phyloP scores from a whole-genome alignment of 2,888 invertebrate species.

The Choristoneura rosaceana region DNA sequence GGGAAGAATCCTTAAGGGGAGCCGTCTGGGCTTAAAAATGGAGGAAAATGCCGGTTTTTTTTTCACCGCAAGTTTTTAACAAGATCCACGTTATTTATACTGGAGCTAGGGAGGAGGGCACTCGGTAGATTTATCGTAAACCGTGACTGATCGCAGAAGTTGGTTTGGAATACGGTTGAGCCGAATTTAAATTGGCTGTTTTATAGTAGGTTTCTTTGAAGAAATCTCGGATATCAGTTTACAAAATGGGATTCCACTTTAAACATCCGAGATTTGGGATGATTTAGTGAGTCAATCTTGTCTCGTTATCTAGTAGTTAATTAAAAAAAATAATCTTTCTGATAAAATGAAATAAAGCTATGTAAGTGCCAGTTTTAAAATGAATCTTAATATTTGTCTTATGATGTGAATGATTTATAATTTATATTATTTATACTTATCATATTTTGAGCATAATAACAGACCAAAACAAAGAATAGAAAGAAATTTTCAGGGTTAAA shows the following conservation, averaged over 20 bases:
- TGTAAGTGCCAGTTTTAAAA: not conserved
- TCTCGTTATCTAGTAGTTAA: not conserved
- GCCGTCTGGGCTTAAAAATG: slow-evolving; percentile 76
- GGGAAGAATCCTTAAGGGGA: slow-evolving; percentile 76
- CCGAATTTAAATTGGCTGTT: slow-evolving; percentile 73
- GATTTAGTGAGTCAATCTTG: not conserved
- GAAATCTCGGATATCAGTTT: slow-evolving; percentile 35
- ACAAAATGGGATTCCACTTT: slow-evolving; percentile 10
- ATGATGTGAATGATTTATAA: not conserved
- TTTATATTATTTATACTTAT: not conserved
- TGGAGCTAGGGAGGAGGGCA: slow-evolving; percentile 75
- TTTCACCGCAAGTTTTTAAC: slow-evolving; percentile 81
- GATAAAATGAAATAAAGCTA: not conserved
- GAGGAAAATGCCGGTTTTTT: slow-evolving; percentile 77
- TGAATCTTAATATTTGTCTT: not conserved
- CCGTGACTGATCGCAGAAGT: slow-evolving; percentile 81
- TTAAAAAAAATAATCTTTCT: not conserved
- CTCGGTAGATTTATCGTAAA: slow-evolving; percentile 73
- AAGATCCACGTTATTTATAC: slow-evolving; percentile 83
- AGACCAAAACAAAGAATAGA: slow-evolving; percentile 22
- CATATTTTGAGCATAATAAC: not conserved
- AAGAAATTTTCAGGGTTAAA: slow-evolving; percentile 33
- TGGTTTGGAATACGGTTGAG: slow-evolving; percentile 64
- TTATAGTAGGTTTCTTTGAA: slow-evolving; percentile 49
- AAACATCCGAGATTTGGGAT: slow-evolving; percentile 6